Evolutionary conservation across 2,113 vertebrate species (phyloP).

Genomic region (Elgaria multicarinata): DNA sequence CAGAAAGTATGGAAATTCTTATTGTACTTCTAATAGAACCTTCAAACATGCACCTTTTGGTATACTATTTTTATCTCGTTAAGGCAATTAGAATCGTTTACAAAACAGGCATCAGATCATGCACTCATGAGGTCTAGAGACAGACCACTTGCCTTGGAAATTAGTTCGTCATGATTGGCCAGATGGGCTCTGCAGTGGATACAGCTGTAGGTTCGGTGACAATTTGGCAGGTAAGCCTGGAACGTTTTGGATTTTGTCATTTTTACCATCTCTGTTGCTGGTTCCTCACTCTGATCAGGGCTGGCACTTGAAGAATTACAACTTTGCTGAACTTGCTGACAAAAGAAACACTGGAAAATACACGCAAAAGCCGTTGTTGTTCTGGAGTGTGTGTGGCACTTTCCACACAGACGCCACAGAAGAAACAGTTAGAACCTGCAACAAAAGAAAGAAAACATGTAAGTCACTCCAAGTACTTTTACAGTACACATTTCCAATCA

Average conservation of each 20-base stretch:
- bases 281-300: slow-evolving; percentile 87
- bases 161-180: slow-evolving; percentile 98
- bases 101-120: background rate
- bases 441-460: slow-evolving; percentile 43
- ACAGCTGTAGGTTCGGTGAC: slow-evolving; percentile 98
- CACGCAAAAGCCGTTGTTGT: slow-evolving; percentile 96
- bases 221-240: slow-evolving; percentile 96
- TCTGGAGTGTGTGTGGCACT: slow-evolving; percentile 90
- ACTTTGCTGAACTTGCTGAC: slow-evolving; percentile 94
- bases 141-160: slow-evolving; percentile 85
- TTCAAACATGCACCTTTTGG: background rate
- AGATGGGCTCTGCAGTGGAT: slow-evolving; percentile 98
- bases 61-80: background rate
- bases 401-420: slow-evolving; percentile 90
- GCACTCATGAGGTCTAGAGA: slow-evolving; percentile 22
- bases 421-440: slow-evolving; percentile 88
- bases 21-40: background rate
- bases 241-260: slow-evolving; percentile 99
- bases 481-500: slow-evolving; percentile 9
- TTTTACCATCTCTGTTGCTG: slow-evolving; percentile 95
- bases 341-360: slow-evolving; percentile 94
- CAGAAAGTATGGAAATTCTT: slow-evolving; percentile 10
- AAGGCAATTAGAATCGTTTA: background rate
- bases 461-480: slow-evolving; percentile 1
- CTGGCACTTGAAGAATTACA: slow-evolving; percentile 87